Percentiles rank a stretch among this genome's conserved stretches.
phyloP scores from a whole-genome alignment of 2,888 invertebrate species.

The Rotaria sp. region DNA sequence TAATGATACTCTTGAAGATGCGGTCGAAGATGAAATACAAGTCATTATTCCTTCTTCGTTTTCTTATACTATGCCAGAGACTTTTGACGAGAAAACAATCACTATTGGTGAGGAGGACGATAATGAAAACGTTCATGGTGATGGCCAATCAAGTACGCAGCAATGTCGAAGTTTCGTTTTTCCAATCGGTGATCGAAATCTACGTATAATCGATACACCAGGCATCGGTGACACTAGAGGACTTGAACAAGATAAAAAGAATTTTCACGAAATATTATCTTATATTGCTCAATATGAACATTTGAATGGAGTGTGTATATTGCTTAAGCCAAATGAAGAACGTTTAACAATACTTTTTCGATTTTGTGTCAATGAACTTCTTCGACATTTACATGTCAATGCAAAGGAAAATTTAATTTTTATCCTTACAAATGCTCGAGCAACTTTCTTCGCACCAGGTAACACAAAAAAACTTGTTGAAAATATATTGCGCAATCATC shows the following conservation, averaged over 20 bases:
- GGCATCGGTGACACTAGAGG: slow-evolving; percentile 4
- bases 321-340: not conserved
- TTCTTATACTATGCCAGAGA: not conserved
- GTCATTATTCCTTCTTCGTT: not conserved
- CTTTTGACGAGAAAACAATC: not conserved
- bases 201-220: not conserved
- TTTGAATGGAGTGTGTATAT: not conserved
- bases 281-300: not conserved
- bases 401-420: not conserved
- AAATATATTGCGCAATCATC: not conserved
- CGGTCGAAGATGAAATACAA: not conserved
- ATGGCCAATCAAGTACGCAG: not conserved
- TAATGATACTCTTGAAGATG: not conserved
- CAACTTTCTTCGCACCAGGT: not conserved
- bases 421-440: not conserved
- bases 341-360: not conserved
- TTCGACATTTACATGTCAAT: not conserved
- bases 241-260: not conserved
- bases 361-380: not conserved
- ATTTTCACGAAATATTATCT: not conserved
- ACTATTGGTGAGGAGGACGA: not conserved
- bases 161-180: not conserved
- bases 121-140: not conserved
- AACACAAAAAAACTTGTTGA: not conserved
- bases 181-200: not conserved